Conservation (phyloP, 2,888 invertebrate genomes). For the Disparrhopalites patrizii region DNA sequence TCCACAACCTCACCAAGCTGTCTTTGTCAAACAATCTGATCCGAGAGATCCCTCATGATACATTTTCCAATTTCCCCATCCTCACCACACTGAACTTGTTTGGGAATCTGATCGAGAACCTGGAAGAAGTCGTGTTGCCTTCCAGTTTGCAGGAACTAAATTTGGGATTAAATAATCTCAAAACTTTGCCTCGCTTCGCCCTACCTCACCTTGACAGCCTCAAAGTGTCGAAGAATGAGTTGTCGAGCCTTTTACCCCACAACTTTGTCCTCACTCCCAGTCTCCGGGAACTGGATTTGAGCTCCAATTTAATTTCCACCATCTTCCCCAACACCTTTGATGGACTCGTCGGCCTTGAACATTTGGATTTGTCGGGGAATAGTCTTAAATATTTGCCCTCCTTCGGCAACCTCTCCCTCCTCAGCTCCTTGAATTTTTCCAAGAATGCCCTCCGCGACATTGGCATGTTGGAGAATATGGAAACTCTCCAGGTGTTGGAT, state of each 20-base stretch:
- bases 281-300: constrained; percentile 71
- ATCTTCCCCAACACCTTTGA: constrained; percentile 56
- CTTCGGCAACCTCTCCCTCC: constrained; percentile 52
- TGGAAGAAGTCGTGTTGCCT: constrained; percentile 53
- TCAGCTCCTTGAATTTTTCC: constrained; percentile 50
- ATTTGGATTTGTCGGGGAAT: constrained; percentile 69
- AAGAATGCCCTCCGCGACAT: constrained; percentile 49
- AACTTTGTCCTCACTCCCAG: constrained; percentile 49
- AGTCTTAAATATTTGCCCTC: constrained; percentile 67
- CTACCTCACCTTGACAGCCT: constrained; percentile 69
- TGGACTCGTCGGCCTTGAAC: constrained; percentile 64
- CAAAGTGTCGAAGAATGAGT: constrained; percentile 69
- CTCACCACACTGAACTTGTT: constrained; percentile 72
- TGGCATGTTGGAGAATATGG: constrained; percentile 52
- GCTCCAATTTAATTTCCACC: constrained; percentile 46
- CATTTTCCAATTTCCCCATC: constrained; percentile 72
- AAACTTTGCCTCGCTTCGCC: constrained; percentile 53
- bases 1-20: constrained; percentile 63
- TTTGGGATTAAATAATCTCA: constrained; percentile 50
- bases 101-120: constrained; percentile 70
- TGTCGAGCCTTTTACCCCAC: constrained; percentile 61
- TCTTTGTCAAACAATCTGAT: constrained; percentile 69
- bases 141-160: constrained; percentile 48
- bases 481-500: constrained; percentile 49
- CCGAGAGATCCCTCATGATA: constrained; percentile 70